Conservation (phyloP, 2,888 invertebrate species). For the Eremobia ochroleuca region DNA sequence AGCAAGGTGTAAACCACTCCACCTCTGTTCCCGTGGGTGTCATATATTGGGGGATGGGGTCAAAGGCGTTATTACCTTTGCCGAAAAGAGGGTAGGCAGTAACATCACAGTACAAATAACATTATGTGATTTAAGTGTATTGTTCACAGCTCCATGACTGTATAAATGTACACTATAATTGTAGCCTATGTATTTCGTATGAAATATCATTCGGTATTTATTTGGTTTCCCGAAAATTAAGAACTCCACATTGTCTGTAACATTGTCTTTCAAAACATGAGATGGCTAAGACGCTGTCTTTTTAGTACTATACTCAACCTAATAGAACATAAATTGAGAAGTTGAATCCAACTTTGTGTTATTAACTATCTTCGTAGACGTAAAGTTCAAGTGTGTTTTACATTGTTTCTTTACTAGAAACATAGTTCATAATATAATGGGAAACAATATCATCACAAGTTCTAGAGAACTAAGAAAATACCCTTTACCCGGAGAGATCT, state of each 20-base stretch:
- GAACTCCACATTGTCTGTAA: background rate
- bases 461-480: background rate
- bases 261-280: slow-evolving; percentile 33
- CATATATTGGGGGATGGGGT: slow-evolving; percentile 47
- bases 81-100: slow-evolving; percentile 41
- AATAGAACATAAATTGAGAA: slow-evolving; percentile 40
- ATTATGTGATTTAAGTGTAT: slow-evolving; percentile 44
- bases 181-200: background rate
- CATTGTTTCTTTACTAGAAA: slow-evolving; percentile 29
- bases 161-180: background rate
- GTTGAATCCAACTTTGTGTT: slow-evolving; percentile 38
- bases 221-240: background rate
- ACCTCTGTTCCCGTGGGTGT: slow-evolving; percentile 38
- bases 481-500: background rate
- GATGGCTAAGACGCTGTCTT: slow-evolving; percentile 15
- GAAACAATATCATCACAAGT: background rate
- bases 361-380: slow-evolving; percentile 27
- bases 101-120: slow-evolving; percentile 32
- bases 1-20: slow-evolving; percentile 49
- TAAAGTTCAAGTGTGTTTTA: slow-evolving; percentile 24
- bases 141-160: slow-evolving; percentile 19
- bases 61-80: slow-evolving; percentile 39
- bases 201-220: slow-evolving; percentile 2
- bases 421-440: slow-evolving; percentile 1
- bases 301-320: slow-evolving; percentile 35